Evolutionary conservation across 2,888 invertebrate genomes (phyloP), one percentile per base, ranked within the genome.

Genomic region (Phania funesta): DNA sequence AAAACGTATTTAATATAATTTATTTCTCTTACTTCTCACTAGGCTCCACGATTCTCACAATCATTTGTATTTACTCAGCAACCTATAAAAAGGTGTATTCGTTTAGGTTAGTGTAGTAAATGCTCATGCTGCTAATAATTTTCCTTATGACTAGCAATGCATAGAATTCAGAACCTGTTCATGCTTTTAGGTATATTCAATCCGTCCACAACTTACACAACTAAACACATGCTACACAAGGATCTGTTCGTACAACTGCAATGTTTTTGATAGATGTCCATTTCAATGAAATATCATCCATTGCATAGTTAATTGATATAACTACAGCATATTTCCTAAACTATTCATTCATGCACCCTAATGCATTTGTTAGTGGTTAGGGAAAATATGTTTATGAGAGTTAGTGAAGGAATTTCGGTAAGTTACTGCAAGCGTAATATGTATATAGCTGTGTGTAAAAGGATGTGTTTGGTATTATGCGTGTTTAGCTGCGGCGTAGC

Each of bases 181-280:
- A n/a, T n/a, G n/a, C n/a, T n/a, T n/a, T n/a, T n/a, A n/a, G n/a
- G n/a, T n/a, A n/a, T n/a, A n/a, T n/a, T n/a, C n/a, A n/a, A n/a
- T n/a, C n/a, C n/a, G n/a, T n/a, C n/a, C n/a, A n/a, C 11, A n/a
- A 38, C n/a, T 9, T 11, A 11, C 2, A 56, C n/a, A 6, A 16
- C 26, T 35, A 38, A 20, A 16, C 1, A 26, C 1, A 11, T n/a
- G 58, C n/a, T 56, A 29, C 16, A 32, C 6, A 13, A 24, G n/a
- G 50, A 46, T 24, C 4, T 13, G 16, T 7, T 20, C 13, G 16
- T 35, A 38, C 22, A 65, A 50, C 58, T 50, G 65, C 24, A n/a
- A 60, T 65, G 65, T 0, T 35, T 67, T 16, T 73, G 67, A 73
- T 52, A 35, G 32, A 67, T 67, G 79, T 60, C 73, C 67, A 67